Evolutionary conservation across 2,888 invertebrate species (phyloP).

Genomic region (Cerastis rubricosa): DNA sequence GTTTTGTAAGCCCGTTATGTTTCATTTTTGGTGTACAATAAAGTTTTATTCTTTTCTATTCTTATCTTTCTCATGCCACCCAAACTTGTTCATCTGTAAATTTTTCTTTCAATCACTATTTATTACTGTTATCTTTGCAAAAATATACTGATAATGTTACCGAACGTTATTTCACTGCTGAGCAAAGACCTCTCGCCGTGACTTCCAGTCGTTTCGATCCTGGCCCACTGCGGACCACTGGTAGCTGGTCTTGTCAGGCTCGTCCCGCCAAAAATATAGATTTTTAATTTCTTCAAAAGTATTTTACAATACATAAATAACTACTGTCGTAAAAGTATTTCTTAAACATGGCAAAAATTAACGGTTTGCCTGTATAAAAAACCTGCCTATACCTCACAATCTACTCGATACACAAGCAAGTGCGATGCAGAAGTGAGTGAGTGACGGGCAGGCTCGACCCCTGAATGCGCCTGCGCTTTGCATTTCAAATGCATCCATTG

Average conservation of each 20-base stretch:
- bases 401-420: constrained; percentile 55
- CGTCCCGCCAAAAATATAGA: too few relatives aligned
- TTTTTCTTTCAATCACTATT: neutral
- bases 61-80: too few relatives aligned
- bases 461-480: constrained; percentile 85
- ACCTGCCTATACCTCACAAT: constrained; percentile 8
- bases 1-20: too few relatives aligned
- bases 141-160: neutral
- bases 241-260: too few relatives aligned
- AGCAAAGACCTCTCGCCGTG: too few relatives aligned
- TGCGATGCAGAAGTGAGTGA: constrained; percentile 80
- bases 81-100: neutral
- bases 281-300: neutral
- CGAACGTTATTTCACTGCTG: too few relatives aligned
- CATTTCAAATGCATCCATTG: constrained; percentile 90
- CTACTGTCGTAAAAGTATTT: neutral
- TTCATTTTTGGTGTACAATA: too few relatives aligned
- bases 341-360: neutral
- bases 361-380: neutral
- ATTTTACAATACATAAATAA: neutral
- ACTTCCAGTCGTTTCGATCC: too few relatives aligned
- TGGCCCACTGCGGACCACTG: too few relatives aligned
- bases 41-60: too few relatives aligned
- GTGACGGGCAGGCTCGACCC: constrained; percentile 81
- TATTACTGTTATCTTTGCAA: neutral